Conservation (phyloP, 2,113 vertebrate species). For the Zosterops hypoxanthus region DNA sequence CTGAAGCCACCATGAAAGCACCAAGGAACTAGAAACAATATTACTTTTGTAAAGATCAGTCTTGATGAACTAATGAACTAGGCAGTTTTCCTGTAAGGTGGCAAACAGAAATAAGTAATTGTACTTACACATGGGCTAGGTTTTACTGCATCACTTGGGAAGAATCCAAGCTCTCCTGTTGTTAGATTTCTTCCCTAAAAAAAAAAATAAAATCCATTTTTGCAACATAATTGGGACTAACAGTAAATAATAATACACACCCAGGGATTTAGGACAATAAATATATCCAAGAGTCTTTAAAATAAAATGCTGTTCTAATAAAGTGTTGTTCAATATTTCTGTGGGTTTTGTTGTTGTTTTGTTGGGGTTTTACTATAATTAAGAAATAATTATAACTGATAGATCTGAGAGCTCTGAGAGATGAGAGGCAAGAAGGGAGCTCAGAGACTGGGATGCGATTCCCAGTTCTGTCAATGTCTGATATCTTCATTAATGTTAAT, state of each 20-base stretch:
- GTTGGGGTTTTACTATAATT: neutral
- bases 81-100: neutral
- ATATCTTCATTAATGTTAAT: neutral
- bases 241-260: neutral
- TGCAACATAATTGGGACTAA: neutral
- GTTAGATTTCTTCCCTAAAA: slow-evolving; percentile 90
- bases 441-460: neutral
- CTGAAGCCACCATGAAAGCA: neutral
- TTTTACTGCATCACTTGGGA: slow-evolving; percentile 94
- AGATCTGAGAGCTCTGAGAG: neutral
- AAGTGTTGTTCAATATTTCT: neutral
- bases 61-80: neutral
- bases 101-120: slow-evolving; percentile 9
- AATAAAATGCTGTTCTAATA: neutral
- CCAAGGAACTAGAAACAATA: neutral
- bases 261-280: neutral
- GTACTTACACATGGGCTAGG: slow-evolving; percentile 94
- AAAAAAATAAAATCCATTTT: slow-evolving; percentile 38
- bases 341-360: neutral
- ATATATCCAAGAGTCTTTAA: neutral
- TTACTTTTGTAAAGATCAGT: neutral
- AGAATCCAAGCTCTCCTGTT: slow-evolving; percentile 93
- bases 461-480: neutral
- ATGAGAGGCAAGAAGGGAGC: neutral
- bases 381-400: neutral